Percentiles rank a stretch among this genome's conserved stretches.
Evolutionary conservation across 2,888 invertebrate species (phyloP).

Genomic region (Napeogenes inachia): DNA sequence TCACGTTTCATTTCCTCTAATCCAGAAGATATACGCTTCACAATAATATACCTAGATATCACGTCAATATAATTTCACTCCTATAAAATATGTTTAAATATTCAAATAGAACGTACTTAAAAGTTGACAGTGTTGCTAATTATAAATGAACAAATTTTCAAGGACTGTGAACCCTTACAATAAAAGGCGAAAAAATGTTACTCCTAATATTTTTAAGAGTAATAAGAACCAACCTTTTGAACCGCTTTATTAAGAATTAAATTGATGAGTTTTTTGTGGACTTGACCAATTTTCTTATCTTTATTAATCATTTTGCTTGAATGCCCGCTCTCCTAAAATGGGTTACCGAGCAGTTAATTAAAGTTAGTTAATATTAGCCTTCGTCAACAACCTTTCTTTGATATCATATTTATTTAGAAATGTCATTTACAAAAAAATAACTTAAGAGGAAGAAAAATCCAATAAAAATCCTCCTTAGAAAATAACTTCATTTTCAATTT

Average conservation of each 20-base stretch:
- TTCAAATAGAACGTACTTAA: no score
- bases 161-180: not conserved
- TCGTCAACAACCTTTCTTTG: conserved; percentile 11
- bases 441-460: not conserved
- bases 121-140: no score
- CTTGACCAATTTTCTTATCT: conserved; percentile 36
- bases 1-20: no score
- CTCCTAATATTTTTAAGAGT: conserved; percentile 22
- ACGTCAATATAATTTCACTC: no score
- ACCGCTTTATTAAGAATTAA: conserved; percentile 39
- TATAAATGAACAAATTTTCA: not conserved
- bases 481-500: no score
- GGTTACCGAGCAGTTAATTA: conserved; percentile 17
- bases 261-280: conserved; percentile 42
- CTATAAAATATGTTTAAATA: no score
- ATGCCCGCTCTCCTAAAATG: conserved; percentile 26
- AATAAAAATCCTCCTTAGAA: no score
- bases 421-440: not conserved
- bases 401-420: conserved; percentile 8
- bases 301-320: conserved; percentile 38
- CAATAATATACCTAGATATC: no score
- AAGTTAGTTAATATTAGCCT: conserved; percentile 15
- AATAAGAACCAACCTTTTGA: conserved; percentile 40
- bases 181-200: not conserved
- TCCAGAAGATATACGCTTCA: no score